Percentiles rank a stretch among this genome's conserved stretches.
Evolutionary conservation across 2,888 invertebrate genomes (phyloP).

Genomic region (Galerucella nymphaeae): DNA sequence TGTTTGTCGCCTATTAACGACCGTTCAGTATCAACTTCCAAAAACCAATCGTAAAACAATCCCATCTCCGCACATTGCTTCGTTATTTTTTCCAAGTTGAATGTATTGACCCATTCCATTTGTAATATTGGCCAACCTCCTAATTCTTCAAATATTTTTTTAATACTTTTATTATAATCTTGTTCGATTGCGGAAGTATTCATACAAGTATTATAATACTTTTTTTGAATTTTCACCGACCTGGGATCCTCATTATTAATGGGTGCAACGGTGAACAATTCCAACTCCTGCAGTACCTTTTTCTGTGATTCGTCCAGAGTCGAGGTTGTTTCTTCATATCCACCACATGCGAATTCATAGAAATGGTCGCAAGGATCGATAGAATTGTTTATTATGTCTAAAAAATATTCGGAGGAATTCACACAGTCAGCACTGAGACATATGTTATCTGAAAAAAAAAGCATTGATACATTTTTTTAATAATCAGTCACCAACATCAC

Average conservation of each 20-base stretch:
- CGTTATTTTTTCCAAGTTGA: slow-evolving; percentile 47
- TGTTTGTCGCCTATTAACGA: slow-evolving; percentile 20
- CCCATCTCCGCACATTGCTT: slow-evolving; percentile 41
- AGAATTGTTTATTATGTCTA: slow-evolving; percentile 73
- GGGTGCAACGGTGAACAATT: slow-evolving; percentile 42
- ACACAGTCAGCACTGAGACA: slow-evolving; percentile 75
- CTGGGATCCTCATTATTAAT: slow-evolving; percentile 29
- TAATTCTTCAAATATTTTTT: slow-evolving; percentile 42
- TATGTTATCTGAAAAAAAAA: slow-evolving; percentile 34
- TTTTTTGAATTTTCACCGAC: slow-evolving; percentile 41
- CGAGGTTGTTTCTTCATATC: slow-evolving; percentile 35
- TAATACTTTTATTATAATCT: slow-evolving; percentile 41
- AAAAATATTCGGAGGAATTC: slow-evolving; percentile 76
- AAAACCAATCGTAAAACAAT: slow-evolving; percentile 45
- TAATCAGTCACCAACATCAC: too few species aligned
- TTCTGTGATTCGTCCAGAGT: slow-evolving; percentile 38
- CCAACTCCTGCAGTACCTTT: slow-evolving; percentile 41
- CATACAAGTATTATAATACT: slow-evolving; percentile 45
- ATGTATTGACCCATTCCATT: slow-evolving; percentile 48
- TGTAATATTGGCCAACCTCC: slow-evolving; percentile 53
- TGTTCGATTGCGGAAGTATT: slow-evolving; percentile 44
- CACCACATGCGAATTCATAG: slow-evolving; percentile 77
- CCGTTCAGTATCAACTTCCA: slow-evolving; percentile 32
- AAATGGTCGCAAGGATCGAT: slow-evolving; percentile 83
- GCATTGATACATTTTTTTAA: too few species aligned